phyloP scores from a whole-genome alignment of 2,113 vertebrate genomes.

The Hippocampus guttulatus region DNA sequence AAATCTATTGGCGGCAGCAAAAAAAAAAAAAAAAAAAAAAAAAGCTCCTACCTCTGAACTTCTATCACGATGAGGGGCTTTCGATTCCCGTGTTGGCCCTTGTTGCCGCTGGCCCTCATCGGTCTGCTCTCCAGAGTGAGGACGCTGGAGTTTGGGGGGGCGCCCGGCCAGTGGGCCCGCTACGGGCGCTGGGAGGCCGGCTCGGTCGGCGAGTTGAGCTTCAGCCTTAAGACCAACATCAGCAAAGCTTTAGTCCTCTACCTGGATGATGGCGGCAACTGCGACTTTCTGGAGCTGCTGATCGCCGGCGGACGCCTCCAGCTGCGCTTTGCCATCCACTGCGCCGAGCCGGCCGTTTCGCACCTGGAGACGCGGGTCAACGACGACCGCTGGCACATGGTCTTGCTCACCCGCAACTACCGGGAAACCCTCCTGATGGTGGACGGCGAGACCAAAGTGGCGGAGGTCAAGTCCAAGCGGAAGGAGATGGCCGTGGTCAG shows the following conservation, averaged over 20 bases:
- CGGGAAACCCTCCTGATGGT: slow-evolving; percentile 83
- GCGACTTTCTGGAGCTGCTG: slow-evolving; percentile 90
- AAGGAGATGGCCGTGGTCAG: slow-evolving; percentile 89
- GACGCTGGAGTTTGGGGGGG: slow-evolving; percentile 84
- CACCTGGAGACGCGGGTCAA: slow-evolving; percentile 77
- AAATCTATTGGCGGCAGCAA: slow-evolving; percentile 8
- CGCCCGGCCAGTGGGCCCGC: slow-evolving; percentile 87
- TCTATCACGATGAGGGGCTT: slow-evolving; percentile 57
- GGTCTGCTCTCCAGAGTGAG: slow-evolving; percentile 46
- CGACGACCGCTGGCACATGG: slow-evolving; percentile 92
- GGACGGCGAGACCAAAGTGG: slow-evolving; percentile 82
- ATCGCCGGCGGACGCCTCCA: slow-evolving; percentile 80
- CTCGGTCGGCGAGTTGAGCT: slow-evolving; percentile 84
- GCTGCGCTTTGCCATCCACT: slow-evolving; percentile 87
- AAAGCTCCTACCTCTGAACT: slow-evolving; percentile 7
- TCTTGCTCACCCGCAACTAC: slow-evolving; percentile 84
- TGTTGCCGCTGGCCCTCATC: slow-evolving; percentile 60
- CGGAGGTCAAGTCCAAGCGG: slow-evolving; percentile 85
- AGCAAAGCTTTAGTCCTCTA: slow-evolving; percentile 87
- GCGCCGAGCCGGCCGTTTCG: slow-evolving; percentile 82
- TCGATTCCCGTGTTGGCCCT: slow-evolving; percentile 55
- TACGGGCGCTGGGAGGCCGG: slow-evolving; percentile 87
- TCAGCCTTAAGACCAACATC: slow-evolving; percentile 86
- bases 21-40: slow-evolving; percentile 10
- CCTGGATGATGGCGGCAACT: slow-evolving; percentile 90